Evolutionary conservation across 2,888 invertebrate genomes (phyloP).

Genomic region (Corythucha ciliata): DNA sequence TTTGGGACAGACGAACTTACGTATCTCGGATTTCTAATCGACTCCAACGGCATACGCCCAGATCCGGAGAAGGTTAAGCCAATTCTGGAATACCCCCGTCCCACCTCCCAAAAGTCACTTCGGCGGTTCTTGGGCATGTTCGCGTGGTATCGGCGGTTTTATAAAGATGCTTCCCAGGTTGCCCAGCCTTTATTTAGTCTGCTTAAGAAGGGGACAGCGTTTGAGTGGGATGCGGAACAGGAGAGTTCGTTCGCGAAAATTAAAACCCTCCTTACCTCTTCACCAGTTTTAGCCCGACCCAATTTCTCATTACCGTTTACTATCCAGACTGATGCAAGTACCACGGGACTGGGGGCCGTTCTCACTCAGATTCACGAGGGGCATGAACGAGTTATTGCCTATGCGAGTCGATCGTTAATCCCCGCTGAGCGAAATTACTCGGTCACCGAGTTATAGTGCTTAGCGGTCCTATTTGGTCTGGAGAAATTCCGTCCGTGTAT

Average conservation of each 20-base stretch:
- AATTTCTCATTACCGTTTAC: constrained; percentile 20
- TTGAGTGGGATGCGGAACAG: constrained; percentile 23
- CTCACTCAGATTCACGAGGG: constrained; percentile 15
- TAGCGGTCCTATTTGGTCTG: constrained; percentile 33
- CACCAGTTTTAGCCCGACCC: constrained; percentile 23
- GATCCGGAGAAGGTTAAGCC: constrained; percentile 15
- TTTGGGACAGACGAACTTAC: constrained; percentile 17
- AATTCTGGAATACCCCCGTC: constrained; percentile 11
- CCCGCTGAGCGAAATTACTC: constrained; percentile 31
- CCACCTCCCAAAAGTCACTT: constrained; percentile 11
- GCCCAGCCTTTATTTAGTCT: constrained; percentile 32
- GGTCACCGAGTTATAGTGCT: constrained; percentile 33
- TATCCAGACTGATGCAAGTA: constrained; percentile 22
- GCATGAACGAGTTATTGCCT: constrained; percentile 13
- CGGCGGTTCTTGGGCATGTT: constrained; percentile 22
- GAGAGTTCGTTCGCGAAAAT: constrained; percentile 23
- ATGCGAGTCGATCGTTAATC: constrained; percentile 8
- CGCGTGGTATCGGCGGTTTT: constrained; percentile 32
- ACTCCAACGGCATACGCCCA: constrained; percentile 11
- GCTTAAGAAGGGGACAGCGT: constrained; percentile 21
- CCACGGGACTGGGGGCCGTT: constrained; percentile 7
- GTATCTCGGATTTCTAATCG: constrained; percentile 21
- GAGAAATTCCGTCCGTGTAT: constrained; percentile 33
- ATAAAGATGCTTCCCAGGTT: constrained; percentile 30
- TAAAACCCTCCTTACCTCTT: constrained; percentile 18